phyloP scores from a whole-genome alignment of 2,888 invertebrate genomes.

The Plusia festucae region DNA sequence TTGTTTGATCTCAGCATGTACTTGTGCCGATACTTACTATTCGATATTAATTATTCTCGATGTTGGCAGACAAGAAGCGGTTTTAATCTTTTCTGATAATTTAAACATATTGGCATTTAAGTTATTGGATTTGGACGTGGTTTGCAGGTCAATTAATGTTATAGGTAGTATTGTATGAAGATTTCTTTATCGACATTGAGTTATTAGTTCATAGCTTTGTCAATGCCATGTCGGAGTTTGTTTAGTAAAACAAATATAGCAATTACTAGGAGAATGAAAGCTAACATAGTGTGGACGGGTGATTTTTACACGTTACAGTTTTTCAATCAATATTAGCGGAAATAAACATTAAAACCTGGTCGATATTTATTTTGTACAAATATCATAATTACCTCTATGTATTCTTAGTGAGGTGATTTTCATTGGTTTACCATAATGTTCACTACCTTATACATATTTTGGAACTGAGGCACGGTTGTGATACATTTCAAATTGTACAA shows the following conservation, averaged over 20 bases:
- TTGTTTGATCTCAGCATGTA: slow-evolving; percentile 64
- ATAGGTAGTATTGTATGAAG: slow-evolving; percentile 31
- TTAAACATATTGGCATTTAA: slow-evolving; percentile 48
- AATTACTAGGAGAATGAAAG: slow-evolving; percentile 10
- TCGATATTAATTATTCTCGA: slow-evolving; percentile 32
- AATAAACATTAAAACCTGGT: background rate
- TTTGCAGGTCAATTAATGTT: slow-evolving; percentile 25
- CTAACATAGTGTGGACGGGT: background rate
- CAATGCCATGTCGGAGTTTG: slow-evolving; percentile 9
- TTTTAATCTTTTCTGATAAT: slow-evolving; percentile 37
- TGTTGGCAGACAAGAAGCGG: slow-evolving; percentile 41
- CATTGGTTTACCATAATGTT: too few species aligned
- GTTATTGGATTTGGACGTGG: slow-evolving; percentile 31
- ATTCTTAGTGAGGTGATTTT: too few species aligned
- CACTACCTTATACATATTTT: too few species aligned
- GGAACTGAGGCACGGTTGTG: too few species aligned
- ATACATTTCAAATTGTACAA: background rate
- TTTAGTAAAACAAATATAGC: slow-evolving; percentile 25
- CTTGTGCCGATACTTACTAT: slow-evolving; percentile 28
- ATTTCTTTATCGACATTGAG: slow-evolving; percentile 32
- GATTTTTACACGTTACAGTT: slow-evolving; percentile 10
- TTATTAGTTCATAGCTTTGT: slow-evolving; percentile 20
- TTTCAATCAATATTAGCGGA: slow-evolving; percentile 1
- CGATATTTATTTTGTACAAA: background rate
- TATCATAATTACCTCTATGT: background rate